Percentiles rank a stretch among this genome's conserved stretches.
Evolutionary conservation across 2,888 invertebrate species (phyloP).

Genomic region (Caenorhabditis doughertyi): DNA sequence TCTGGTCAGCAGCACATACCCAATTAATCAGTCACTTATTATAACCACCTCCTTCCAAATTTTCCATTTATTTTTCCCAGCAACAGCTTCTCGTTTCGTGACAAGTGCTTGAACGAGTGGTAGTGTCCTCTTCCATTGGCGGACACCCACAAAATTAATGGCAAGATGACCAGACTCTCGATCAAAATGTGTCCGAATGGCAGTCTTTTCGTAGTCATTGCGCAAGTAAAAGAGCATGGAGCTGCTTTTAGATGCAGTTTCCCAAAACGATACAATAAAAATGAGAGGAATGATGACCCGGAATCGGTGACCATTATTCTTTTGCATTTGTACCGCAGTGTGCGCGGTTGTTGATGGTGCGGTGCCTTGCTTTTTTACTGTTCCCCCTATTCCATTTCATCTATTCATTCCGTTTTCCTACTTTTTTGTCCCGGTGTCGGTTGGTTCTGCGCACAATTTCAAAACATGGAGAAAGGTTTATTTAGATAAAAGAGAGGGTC

Average conservation of each 20-base stretch:
- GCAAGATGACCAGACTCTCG: slow-evolving; percentile 63
- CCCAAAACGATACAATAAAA: slow-evolving; percentile 26
- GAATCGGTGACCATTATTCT: slow-evolving; percentile 17
- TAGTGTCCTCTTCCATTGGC: slow-evolving; percentile 26
- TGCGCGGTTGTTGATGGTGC: neutral
- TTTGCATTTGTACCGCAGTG: slow-evolving; percentile 1
- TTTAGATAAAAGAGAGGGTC: neutral
- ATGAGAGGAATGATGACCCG: slow-evolving; percentile 32
- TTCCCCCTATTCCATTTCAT: slow-evolving; percentile 19
- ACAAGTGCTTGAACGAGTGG: slow-evolving; percentile 60
- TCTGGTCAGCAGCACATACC: slow-evolving; percentile 30
- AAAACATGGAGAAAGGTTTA: neutral
- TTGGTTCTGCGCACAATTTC: slow-evolving; percentile 7
- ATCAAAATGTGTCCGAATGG: slow-evolving; percentile 57
- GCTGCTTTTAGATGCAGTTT: neutral
- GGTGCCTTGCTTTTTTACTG: slow-evolving; percentile 34
- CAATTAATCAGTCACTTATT: slow-evolving; percentile 61
- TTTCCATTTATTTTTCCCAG: slow-evolving; percentile 10
- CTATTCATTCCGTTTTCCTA: slow-evolving; percentile 4
- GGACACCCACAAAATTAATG: slow-evolving; percentile 62
- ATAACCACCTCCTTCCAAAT: slow-evolving; percentile 20
- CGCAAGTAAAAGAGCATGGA: slow-evolving; percentile 36
- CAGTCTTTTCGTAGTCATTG: slow-evolving; percentile 54
- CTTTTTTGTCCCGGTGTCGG: neutral
- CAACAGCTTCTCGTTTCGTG: slow-evolving; percentile 50